Evolutionary conservation across 2,113 vertebrate genomes (phyloP).

Genomic region (Spilogale gracilis): DNA sequence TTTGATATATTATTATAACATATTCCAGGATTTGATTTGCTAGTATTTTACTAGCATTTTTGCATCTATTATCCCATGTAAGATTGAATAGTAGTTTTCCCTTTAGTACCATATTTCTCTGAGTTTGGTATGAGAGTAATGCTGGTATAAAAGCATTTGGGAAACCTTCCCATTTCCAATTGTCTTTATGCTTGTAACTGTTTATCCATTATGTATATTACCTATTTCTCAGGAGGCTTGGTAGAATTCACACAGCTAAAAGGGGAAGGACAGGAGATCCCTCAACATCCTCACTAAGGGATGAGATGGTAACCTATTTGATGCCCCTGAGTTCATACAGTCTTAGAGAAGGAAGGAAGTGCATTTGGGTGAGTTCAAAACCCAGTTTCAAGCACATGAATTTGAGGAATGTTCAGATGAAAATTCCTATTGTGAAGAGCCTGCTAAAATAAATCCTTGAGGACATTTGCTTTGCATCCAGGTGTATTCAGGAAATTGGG

Average conservation of each 20-base stretch:
- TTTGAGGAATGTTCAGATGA: not conserved
- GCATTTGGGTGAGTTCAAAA: not conserved
- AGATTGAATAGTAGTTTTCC: not conserved
- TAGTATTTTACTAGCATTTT: not conserved
- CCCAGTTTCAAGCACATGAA: not conserved
- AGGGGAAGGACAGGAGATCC: not conserved
- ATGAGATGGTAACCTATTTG: not conserved
- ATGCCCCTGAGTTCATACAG: not conserved
- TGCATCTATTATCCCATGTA: not conserved
- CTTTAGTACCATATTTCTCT: not conserved
- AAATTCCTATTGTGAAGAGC: not conserved
- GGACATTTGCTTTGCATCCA: not conserved
- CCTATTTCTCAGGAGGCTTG: not conserved
- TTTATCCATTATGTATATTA: not conserved
- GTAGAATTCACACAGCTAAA: not conserved
- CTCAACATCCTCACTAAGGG: not conserved
- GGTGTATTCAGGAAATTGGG: not conserved
- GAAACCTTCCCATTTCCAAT: not conserved
- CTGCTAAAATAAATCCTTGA: not conserved
- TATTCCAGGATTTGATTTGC: slow-evolving; percentile 11
- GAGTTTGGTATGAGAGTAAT: not conserved
- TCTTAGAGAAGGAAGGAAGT: not conserved
- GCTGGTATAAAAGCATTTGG: not conserved
- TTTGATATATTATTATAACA: not conserved
- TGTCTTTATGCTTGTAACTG: not conserved